A percentile compares a stretch with the other conserved stretches of the same genome.
These are phyloP conservation scores for Drosophila nannoptera DNA, from an alignment of 1,140 invertebrate species.

Conservation along the genomic window DNA sequence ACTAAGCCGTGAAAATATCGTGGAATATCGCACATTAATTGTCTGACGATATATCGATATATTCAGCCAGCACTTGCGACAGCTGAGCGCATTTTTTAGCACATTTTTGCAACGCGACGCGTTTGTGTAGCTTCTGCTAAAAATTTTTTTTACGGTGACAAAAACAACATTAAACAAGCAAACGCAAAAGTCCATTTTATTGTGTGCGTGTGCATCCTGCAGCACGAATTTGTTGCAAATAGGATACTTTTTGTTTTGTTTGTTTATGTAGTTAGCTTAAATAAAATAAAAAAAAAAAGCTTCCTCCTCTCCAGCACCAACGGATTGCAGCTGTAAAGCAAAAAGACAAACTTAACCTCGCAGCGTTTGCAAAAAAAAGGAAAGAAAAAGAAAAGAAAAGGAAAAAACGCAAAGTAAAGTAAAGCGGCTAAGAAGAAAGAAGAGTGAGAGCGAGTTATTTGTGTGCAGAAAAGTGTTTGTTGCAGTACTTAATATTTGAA, in stretches of 20 bases:
- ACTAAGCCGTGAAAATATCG: background rate
- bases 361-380: conserved; percentile 60
- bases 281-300: conserved; percentile 16
- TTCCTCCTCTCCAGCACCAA: conserved; percentile 36
- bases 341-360: conserved; percentile 72
- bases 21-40: background rate
- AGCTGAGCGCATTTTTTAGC: conserved; percentile 63
- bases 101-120: conserved; percentile 53
- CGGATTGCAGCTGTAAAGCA: conserved; percentile 47
- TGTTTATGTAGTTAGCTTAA: conserved; percentile 35
- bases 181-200: conserved; percentile 35
- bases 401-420: conserved; percentile 46
- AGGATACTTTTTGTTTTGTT: conserved; percentile 43
- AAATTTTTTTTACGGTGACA: conserved; percentile 69
- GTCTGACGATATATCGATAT: conserved; percentile 29
- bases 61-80: conserved; percentile 18
- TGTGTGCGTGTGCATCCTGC: conserved; percentile 34
- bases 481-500: conserved; percentile 37
- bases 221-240: conserved; percentile 30
- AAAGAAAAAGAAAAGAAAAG: conserved; percentile 22
- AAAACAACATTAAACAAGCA: conserved; percentile 51
- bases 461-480: conserved; percentile 59
- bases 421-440: conserved; percentile 26
- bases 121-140: conserved; percentile 48
- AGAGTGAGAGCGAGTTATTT: conserved; percentile 40